phyloP scores from a whole-genome alignment of 2,113 vertebrate genomes.

The Oophaga pumilio region DNA sequence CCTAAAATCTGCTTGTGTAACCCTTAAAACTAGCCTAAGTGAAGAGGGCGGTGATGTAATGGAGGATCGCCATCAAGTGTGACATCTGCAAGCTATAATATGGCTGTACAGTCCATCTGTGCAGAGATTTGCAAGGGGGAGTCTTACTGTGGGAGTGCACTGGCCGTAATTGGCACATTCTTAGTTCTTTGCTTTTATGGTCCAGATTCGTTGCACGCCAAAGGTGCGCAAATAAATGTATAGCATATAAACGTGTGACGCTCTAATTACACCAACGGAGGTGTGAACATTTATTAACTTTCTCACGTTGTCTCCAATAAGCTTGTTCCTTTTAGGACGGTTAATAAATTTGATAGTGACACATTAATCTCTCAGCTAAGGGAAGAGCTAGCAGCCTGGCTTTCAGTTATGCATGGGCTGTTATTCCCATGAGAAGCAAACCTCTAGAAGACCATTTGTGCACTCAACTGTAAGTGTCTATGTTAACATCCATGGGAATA shows the following conservation, averaged over 20 bases:
- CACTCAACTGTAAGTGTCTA: constrained; percentile 2
- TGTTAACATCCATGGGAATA: not conserved
- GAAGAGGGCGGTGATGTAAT: constrained; percentile 5
- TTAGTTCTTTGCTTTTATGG: not conserved
- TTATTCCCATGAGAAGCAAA: constrained; percentile 14
- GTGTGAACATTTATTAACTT: constrained; percentile 1
- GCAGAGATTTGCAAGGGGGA: not conserved
- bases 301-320: not conserved
- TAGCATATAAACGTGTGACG: not conserved
- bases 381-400: not conserved
- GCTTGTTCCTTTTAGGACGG: not conserved
- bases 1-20: constrained; percentile 1
- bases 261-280: not conserved
- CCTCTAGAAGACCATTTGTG: constrained; percentile 3
- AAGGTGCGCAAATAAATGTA: not conserved
- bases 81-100: constrained; percentile 17
- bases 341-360: not conserved
- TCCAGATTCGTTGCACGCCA: not conserved
- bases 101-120: not conserved
- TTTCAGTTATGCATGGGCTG: not conserved
- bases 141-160: not conserved
- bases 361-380: not conserved
- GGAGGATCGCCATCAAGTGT: not conserved
- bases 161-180: not conserved
- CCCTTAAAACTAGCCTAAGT: not conserved